A percentile compares a stretch with the other conserved stretches of the same genome.
phyloP scores from a whole-genome alignment of 2,113 vertebrate species.

The Corvus hawaiiensis region DNA sequence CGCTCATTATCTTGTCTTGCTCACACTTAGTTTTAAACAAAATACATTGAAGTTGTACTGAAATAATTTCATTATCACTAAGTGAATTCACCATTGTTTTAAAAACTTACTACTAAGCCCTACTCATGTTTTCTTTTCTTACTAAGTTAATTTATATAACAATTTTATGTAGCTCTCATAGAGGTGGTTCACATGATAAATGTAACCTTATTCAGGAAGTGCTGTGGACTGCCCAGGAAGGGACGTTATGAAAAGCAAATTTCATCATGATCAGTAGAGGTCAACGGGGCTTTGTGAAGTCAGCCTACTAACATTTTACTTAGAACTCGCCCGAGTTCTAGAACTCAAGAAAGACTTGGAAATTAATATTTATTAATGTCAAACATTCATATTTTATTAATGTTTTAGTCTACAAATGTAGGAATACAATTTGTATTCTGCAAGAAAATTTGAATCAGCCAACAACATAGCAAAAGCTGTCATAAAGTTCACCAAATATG shows the following conservation, averaged over 20 bases:
- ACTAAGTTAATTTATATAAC: neutral
- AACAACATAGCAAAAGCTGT: constrained; percentile 6
- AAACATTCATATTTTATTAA: constrained; percentile 30
- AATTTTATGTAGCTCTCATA: neutral
- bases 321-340: neutral
- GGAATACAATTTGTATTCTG: constrained; percentile 21
- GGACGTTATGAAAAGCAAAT: neutral
- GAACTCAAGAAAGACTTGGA: neutral
- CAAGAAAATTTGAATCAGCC: neutral
- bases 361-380: constrained; percentile 42
- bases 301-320: neutral
- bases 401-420: neutral
- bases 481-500: neutral
- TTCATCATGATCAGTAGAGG: neutral
- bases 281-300: neutral
- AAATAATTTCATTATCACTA: neutral
- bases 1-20: neutral
- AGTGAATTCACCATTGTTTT: neutral
- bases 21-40: neutral
- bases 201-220: neutral
- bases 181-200: neutral
- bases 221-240: neutral
- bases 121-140: neutral
- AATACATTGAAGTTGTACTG: neutral
- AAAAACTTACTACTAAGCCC: neutral